These are phyloP conservation scores for Microdon myrmicae DNA, from an alignment of 2,888 invertebrate species.

Conservation along the genomic window DNA sequence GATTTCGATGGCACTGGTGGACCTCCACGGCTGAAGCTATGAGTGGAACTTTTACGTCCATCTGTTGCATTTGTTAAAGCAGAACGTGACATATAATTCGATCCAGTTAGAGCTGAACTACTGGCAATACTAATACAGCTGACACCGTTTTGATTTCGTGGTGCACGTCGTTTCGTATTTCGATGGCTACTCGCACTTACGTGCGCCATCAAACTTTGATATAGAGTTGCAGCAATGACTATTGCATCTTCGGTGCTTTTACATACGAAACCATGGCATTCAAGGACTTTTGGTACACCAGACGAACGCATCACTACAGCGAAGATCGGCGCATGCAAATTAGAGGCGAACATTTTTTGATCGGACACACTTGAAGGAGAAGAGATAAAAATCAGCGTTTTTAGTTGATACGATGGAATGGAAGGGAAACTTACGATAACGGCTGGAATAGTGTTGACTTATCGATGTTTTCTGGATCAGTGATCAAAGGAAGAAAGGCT, in stretches of 20 bases:
- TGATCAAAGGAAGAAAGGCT: constrained; percentile 86
- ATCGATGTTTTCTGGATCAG: constrained; percentile 83
- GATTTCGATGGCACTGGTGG: constrained; percentile 73
- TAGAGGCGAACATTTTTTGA: constrained; percentile 65
- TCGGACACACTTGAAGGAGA: constrained; percentile 61
- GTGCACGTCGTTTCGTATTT: constrained; percentile 69
- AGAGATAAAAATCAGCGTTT: neutral
- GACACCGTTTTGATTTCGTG: constrained; percentile 78
- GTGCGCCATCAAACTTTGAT: constrained; percentile 86
- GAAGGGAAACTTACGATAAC: constrained; percentile 58
- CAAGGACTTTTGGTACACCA: constrained; percentile 80
- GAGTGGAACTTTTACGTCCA: constrained; percentile 62
- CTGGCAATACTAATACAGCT: constrained; percentile 82
- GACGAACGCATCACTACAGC: constrained; percentile 87
- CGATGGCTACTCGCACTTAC: constrained; percentile 71
- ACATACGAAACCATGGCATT: constrained; percentile 92
- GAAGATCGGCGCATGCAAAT: constrained; percentile 83
- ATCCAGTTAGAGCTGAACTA: constrained; percentile 68
- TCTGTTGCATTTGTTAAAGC: constrained; percentile 55
- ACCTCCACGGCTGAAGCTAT: constrained; percentile 58
- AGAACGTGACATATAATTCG: constrained; percentile 61
- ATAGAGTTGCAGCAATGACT: constrained; percentile 89
- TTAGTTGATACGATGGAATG: neutral
- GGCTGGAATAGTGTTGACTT: constrained; percentile 75
- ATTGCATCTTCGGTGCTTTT: constrained; percentile 90